These are phyloP conservation scores for Elachura formosa DNA, from an alignment of 2,113 vertebrate genomes.

Conservation along the genomic window DNA sequence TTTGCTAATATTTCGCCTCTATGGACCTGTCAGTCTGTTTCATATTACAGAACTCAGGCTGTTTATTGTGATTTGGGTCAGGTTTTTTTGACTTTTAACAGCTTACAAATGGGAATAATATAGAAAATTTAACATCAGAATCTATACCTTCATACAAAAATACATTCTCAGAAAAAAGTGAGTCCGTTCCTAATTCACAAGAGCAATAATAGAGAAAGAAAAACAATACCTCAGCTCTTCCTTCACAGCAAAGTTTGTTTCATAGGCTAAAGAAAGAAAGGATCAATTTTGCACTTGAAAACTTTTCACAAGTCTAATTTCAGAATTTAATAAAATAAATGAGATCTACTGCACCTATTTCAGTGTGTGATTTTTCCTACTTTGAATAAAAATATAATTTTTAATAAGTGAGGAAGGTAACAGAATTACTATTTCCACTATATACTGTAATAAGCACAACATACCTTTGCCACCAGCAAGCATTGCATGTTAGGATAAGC, in stretches of 20 bases:
- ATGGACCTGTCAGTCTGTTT: not conserved
- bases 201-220: not conserved
- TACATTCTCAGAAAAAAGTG: not conserved
- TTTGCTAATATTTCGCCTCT: not conserved
- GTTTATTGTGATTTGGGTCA: not conserved
- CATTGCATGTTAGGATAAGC: not conserved
- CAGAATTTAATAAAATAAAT: not conserved
- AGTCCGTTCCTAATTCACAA: not conserved
- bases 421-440: not conserved
- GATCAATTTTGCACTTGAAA: not conserved
- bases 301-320: not conserved
- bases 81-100: not conserved
- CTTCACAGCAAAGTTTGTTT: not conserved
- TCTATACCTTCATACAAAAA: not conserved
- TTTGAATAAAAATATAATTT: not conserved
- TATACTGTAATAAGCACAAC: not conserved
- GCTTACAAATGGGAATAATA: not conserved
- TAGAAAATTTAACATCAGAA: not conserved
- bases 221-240: not conserved
- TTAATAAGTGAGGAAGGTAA: not conserved
- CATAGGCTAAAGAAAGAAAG: not conserved
- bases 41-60: not conserved
- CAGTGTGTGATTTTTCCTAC: not conserved
- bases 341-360: not conserved
- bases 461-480: not conserved